phyloP scores from a whole-genome alignment of 2,797 vertebrate species.

The Periparus ater region DNA sequence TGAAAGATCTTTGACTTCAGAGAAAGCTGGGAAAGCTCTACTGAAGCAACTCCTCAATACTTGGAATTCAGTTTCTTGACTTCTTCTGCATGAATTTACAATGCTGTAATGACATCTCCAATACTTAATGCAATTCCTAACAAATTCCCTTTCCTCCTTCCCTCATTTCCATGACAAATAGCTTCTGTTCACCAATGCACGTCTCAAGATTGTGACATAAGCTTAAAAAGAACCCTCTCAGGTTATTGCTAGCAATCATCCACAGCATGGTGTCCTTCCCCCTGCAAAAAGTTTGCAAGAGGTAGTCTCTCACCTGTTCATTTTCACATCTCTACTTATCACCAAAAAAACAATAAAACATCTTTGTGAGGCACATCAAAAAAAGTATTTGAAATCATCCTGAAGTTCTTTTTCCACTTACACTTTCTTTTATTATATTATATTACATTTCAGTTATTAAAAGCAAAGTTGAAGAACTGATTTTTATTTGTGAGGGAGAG shows the following conservation, averaged over 20 bases:
- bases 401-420: neutral
- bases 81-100: neutral
- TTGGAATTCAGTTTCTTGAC: neutral
- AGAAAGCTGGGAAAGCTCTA: neutral
- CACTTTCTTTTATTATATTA: too few species aligned
- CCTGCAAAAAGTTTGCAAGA: neutral
- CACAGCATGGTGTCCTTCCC: neutral
- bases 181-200: neutral
- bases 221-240: neutral
- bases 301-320: neutral
- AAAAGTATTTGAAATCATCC: neutral
- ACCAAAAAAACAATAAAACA: neutral
- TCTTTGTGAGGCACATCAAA: neutral
- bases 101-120: neutral
- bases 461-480: neutral
- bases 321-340: neutral
- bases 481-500: neutral
- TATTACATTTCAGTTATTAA: neutral
- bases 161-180: neutral
- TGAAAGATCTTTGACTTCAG: neutral
- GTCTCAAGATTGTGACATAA: neutral
- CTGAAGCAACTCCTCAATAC: neutral
- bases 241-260: neutral
- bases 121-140: neutral
- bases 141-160: neutral